These are phyloP conservation scores for Brachionus rotundiformis DNA, from an alignment of 1,140 invertebrate species.

Conservation along the genomic window DNA sequence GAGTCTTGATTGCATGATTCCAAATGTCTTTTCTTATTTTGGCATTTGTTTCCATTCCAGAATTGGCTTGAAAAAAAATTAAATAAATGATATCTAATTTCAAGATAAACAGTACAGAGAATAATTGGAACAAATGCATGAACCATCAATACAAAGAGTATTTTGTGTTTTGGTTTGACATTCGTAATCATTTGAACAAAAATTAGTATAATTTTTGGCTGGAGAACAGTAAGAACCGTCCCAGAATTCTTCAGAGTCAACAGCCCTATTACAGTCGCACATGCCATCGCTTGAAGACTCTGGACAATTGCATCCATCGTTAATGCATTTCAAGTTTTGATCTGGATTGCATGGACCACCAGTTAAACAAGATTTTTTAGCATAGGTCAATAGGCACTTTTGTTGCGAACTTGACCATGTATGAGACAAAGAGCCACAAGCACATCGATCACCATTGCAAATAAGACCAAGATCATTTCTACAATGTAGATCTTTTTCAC, in stretches of 20 bases:
- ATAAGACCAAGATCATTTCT: neutral
- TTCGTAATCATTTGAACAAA: neutral
- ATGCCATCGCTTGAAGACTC: neutral
- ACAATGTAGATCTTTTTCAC: neutral
- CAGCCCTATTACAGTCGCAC: neutral
- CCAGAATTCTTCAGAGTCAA: neutral
- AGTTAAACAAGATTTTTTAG: neutral
- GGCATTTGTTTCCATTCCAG: neutral
- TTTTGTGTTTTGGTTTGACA: constrained; percentile 14
- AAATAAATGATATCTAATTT: too few species aligned
- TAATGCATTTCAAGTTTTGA: constrained; percentile 4
- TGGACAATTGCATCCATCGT: neutral
- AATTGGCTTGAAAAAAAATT: neutral
- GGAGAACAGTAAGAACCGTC: neutral
- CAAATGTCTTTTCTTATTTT: neutral
- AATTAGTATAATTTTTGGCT: neutral
- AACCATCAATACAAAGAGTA: neutral
- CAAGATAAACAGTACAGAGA: neutral
- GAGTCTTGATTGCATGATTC: neutral
- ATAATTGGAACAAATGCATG: neutral
- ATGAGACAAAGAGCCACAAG: neutral
- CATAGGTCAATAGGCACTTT: neutral
- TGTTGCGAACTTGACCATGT: neutral
- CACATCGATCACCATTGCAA: neutral
- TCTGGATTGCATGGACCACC: neutral